phyloP scores from a whole-genome alignment of 2,113 vertebrate species.

The Odocoileus hemionus region DNA sequence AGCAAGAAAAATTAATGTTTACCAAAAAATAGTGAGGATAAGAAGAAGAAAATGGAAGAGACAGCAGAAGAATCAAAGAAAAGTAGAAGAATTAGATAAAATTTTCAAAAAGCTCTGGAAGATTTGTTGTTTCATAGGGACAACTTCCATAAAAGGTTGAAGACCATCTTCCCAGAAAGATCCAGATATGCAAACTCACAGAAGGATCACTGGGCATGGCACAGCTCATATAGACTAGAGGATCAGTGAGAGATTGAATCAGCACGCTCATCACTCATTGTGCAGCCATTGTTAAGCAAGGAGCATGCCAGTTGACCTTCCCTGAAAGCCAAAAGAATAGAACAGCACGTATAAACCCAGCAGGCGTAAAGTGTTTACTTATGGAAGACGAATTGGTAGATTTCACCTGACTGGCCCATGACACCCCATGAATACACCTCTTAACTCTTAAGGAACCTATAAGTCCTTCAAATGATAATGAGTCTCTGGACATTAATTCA shows the following conservation, averaged over 20 bases:
- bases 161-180: neutral
- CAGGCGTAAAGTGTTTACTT: neutral
- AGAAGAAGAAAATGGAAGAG: neutral
- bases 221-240: neutral
- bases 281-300: neutral
- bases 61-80: neutral
- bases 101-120: neutral
- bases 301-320: neutral
- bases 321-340: neutral
- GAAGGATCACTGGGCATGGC: neutral
- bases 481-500: neutral
- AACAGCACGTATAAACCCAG: neutral
- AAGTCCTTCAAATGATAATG: neutral
- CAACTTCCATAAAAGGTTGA: neutral
- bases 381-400: neutral
- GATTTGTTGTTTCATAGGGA: neutral
- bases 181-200: neutral
- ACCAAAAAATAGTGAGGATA: neutral
- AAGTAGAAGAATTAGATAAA: neutral
- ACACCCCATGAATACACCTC: neutral
- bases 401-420: neutral
- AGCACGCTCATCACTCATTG: neutral
- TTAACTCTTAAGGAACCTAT: neutral
- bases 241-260: neutral
- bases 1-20: neutral